These are phyloP conservation scores for Rhombomys opimus DNA, from an alignment of 2,113 vertebrate species.

Conservation along the genomic window DNA sequence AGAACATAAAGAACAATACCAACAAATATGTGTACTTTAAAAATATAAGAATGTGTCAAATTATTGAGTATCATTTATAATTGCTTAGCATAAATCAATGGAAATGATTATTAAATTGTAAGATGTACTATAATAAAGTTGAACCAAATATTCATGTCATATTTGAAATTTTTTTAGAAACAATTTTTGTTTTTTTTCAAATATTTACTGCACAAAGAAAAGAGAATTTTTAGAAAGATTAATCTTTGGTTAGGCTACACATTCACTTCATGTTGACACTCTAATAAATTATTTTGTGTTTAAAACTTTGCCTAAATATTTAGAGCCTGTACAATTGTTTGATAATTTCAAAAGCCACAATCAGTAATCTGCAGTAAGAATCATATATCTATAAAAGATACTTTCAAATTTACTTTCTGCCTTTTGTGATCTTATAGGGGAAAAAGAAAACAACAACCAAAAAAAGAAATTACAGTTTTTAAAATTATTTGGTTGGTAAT, in stretches of 20 bases:
- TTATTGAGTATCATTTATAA: neutral
- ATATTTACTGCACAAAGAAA: slow-evolving; percentile 43
- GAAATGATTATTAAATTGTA: neutral
- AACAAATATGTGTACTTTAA: neutral
- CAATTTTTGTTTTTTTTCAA: slow-evolving; percentile 19
- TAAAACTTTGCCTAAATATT: slow-evolving; percentile 39
- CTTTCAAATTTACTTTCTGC: neutral
- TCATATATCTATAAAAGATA: neutral
- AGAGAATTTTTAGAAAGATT: slow-evolving; percentile 8
- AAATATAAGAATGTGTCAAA: slow-evolving; percentile 19
- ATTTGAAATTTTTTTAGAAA: neutral
- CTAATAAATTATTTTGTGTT: neutral
- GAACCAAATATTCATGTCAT: neutral
- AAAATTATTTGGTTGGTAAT: slow-evolving; percentile 27
- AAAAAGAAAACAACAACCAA: neutral
- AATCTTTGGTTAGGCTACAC: neutral
- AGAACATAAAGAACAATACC: neutral
- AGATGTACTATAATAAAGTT: slow-evolving; percentile 19
- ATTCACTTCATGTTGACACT: neutral
- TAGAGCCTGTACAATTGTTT: slow-evolving; percentile 7
- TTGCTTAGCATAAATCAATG: neutral
- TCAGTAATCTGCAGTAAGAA: neutral
- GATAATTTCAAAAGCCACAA: slow-evolving; percentile 36
- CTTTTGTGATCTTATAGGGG: neutral
- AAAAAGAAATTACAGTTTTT: neutral